Conservation (phyloP, 2,113 vertebrate species). For the Cryptoleucopteryx plumbea region DNA sequence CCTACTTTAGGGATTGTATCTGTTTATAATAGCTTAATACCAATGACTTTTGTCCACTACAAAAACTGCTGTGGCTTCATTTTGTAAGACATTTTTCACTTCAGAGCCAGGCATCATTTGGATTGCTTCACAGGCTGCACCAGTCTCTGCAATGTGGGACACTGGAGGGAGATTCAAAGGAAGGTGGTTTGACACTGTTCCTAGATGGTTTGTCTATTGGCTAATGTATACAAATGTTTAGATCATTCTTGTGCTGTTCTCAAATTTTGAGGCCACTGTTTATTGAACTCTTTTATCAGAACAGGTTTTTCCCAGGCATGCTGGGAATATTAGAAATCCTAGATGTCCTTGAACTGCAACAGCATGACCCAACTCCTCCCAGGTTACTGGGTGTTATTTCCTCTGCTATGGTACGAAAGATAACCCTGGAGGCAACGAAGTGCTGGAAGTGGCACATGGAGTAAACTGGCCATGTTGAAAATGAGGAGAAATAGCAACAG, state of each 20-base stretch:
- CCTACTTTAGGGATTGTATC: background rate
- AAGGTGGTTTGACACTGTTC: background rate
- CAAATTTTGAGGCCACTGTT: background rate
- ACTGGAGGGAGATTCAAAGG: too few species aligned
- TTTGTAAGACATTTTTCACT: background rate
- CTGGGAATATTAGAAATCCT: background rate
- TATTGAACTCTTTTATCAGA: background rate
- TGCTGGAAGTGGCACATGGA: background rate
- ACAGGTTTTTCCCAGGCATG: background rate
- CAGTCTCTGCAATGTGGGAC: background rate
- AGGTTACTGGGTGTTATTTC: background rate
- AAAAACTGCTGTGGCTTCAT: background rate
- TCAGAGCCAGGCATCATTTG: background rate
- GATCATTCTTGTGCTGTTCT: background rate
- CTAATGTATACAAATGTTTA: background rate
- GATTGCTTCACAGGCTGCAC: background rate
- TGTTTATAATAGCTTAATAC: background rate
- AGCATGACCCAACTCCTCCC: background rate
- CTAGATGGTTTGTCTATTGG: background rate
- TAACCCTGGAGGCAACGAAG: fast-evolving
- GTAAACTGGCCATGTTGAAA: background rate
- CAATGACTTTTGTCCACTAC: background rate
- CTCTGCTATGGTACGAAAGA: background rate
- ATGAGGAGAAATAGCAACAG: background rate
- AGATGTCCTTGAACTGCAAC: background rate